Percentiles rank a stretch among this genome's conserved stretches.
phyloP scores from a whole-genome alignment of 2,113 vertebrate species.

The Chamaea fasciata region DNA sequence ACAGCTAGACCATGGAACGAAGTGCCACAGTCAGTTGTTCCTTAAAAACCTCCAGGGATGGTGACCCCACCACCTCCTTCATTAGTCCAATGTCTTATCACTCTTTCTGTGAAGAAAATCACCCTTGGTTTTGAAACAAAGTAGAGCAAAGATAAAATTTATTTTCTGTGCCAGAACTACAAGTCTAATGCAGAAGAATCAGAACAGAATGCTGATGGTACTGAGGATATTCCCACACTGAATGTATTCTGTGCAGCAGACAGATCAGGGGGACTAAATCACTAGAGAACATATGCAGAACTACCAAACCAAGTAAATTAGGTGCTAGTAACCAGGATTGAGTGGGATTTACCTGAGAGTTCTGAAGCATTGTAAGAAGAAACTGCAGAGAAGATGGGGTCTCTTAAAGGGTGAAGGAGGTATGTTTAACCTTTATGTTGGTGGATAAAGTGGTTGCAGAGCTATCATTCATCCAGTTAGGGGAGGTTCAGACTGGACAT shows the following conservation, averaged over 20 bases:
- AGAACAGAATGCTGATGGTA: background rate
- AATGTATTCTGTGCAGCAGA: background rate
- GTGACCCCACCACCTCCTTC: background rate
- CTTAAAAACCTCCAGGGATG: background rate
- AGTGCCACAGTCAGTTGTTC: background rate
- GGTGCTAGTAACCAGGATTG: background rate
- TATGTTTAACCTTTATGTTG: background rate
- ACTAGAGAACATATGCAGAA: background rate
- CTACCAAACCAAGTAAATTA: background rate
- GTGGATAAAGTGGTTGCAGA: background rate
- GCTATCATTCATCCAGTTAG: background rate
- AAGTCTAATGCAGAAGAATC: background rate
- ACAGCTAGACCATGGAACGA: background rate
- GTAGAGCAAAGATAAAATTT: background rate
- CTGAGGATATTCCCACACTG: background rate
- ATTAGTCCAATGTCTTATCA: background rate
- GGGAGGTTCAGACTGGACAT: background rate
- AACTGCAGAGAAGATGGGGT: background rate
- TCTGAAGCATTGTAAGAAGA: background rate
- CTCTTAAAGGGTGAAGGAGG: background rate
- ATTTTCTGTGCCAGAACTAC: background rate
- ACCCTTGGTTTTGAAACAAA: background rate
- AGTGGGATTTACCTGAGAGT: background rate
- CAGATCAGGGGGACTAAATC: background rate
- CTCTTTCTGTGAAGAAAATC: background rate